These are phyloP conservation scores for Chelidonichthys spinosus DNA, from an alignment of 2,797 vertebrate species.

Conservation along the genomic window DNA sequence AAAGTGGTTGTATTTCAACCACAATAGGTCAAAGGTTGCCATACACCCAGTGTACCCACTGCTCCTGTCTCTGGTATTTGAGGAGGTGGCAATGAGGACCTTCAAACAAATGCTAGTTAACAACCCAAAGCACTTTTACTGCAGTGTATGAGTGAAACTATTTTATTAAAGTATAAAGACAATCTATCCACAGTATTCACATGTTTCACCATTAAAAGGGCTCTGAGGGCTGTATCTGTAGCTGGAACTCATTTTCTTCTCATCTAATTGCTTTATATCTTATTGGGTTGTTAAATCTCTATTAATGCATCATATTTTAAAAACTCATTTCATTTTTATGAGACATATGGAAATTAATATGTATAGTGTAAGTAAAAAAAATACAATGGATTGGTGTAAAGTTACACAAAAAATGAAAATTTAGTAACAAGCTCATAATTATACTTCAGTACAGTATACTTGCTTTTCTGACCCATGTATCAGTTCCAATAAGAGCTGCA, in stretches of 20 bases:
- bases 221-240: neutral
- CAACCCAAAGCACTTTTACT: neutral
- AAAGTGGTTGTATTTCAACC: constrained; percentile 32
- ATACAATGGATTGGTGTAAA: neutral
- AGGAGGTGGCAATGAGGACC: constrained; percentile 18
- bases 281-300: neutral
- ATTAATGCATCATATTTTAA: neutral
- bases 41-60: constrained; percentile 16
- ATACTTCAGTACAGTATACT: neutral
- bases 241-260: neutral
- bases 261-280: neutral
- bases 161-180: neutral
- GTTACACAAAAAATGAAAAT: neutral
- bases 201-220: too few relatives aligned
- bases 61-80: constrained; percentile 23
- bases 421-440: neutral
- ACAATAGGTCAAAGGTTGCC: constrained; percentile 41
- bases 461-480: neutral
- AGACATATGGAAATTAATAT: neutral
- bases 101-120: constrained; percentile 23
- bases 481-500: neutral
- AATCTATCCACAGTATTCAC: neutral
- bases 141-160: neutral
- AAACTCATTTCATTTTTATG: neutral
- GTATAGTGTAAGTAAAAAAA: neutral